Evolutionary conservation across 2,113 vertebrate genomes (phyloP), one percentile per base, ranked within the genome.

Genomic region (Bostrychus sinensis): DNA sequence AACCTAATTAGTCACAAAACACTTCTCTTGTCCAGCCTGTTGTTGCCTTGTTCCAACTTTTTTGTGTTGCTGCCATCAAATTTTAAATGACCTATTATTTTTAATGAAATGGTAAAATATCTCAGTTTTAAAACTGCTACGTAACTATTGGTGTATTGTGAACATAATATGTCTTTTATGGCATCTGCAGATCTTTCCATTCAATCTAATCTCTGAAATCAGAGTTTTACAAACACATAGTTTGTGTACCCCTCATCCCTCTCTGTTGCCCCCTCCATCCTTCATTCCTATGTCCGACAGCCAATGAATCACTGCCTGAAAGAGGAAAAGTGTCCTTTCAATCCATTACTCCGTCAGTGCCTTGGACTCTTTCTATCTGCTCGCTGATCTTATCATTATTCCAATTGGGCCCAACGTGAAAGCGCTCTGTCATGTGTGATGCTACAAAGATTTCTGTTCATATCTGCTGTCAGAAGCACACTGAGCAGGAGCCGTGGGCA

Each of bases 301-400:
- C 43, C 22, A 56, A 32, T 42, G 55, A 82, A 72, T 68, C 67
- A 56, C 22, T 1, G 70, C 53, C 77, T 42, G 36, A 26, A 41
- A 60, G 56, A 72, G 45, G 66, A 20, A 66, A 65, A 48, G 57
- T 17, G 69, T 75, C 78, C 78, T 78, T 68, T 81, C 66, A 46
- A 46, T 66, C 62, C 56, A 70, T 75, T 62, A 75, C 50, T 67
- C 58, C 71, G 80, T 82, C 72, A 72, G 51, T 13, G 11, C 42
- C 68, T 67, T 30, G 34, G 41, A 77, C 51, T 22, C 48, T 53
- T 63, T 72, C 36, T 59, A 45, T 81, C 66, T 71, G 62, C 70
- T 70, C 72, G 38, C 72, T 58, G 74, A 85, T 84, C 70, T 61
- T 73, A 79, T 81, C 74, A 82, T 82, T 78, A 78, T 78, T 78